phyloP scores from a whole-genome alignment of 30 jellyfish, hydroid and myxozoan species.

The Aurelia sp. region DNA sequence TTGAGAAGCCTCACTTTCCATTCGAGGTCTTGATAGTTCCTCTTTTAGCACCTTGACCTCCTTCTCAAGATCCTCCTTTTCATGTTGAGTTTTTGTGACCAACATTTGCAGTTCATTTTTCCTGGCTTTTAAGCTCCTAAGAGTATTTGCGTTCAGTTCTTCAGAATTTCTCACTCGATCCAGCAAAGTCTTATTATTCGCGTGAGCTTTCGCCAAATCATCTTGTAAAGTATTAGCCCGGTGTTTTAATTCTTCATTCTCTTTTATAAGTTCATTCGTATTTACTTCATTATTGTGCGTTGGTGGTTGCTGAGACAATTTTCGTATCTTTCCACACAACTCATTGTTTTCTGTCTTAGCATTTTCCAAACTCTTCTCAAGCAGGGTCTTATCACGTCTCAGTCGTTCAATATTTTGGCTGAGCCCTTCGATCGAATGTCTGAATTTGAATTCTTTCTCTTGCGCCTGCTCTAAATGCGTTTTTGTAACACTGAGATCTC shows the following conservation, averaged over 20 bases:
- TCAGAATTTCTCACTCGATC: slow-evolving; percentile 53
- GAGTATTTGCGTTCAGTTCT: slow-evolving; percentile 61
- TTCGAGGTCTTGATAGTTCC: slow-evolving; percentile 3
- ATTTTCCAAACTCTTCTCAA: slow-evolving; percentile 48
- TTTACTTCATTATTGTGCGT: slow-evolving; percentile 31
- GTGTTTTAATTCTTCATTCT: slow-evolving; percentile 45
- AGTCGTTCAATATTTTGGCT: slow-evolving; percentile 27
- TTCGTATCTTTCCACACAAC: slow-evolving; percentile 43
- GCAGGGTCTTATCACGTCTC: slow-evolving; percentile 56
- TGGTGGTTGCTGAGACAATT: slow-evolving; percentile 27
- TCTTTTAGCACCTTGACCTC: slow-evolving; percentile 41
- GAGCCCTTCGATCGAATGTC: slow-evolving; percentile 42
- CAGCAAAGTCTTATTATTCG: slow-evolving; percentile 39
- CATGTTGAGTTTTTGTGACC: slow-evolving; percentile 55
- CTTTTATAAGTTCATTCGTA: slow-evolving; percentile 36
- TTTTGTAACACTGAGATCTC: slow-evolving; percentile 17
- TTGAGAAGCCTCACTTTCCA: background rate
- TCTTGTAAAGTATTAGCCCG: slow-evolving; percentile 55
- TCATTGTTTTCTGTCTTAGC: slow-evolving; percentile 70
- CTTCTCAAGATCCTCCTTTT: slow-evolving; percentile 63
- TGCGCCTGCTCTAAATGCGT: slow-evolving; percentile 42
- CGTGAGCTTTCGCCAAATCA: slow-evolving; percentile 55
- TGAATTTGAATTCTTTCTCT: slow-evolving; percentile 37
- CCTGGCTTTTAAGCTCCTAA: slow-evolving; percentile 87
- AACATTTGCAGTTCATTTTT: slow-evolving; percentile 77